Evolutionary conservation across 2,888 invertebrate genomes (phyloP), one percentile per base, ranked within the genome.

Genomic region (Dorcus hopei): DNA sequence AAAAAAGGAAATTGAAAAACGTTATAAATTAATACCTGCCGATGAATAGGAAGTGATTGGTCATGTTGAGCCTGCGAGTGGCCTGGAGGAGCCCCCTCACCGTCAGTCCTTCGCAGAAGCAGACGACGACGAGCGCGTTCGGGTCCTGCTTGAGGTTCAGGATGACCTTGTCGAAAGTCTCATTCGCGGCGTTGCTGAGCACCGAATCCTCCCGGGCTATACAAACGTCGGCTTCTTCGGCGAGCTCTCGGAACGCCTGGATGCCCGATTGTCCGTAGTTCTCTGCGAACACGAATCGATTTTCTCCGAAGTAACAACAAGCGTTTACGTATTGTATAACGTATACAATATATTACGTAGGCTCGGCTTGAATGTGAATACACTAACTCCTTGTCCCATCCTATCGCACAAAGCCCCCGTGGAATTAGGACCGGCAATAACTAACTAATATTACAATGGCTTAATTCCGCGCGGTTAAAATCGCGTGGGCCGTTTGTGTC

Each of bases 101-200:
- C 1, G 90, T 89, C 73, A 83, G 79, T 2, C 91, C 91, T 75
- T 91, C 89, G 77, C 91, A 91, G 82, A 91, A 91, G 75, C 91
- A 91, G 14, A 90, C 86, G 53, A 88, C 85, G 7, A 89, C 89
- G 41, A 80, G 74, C 58, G 86, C 82, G 64, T 82, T 78, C 57
- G 76, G 71, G 70, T 83, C 83, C 65, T 81, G 80, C 61, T 81
- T 79, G 38, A 87, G 78, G 67, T 82, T 83, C 47, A 75, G 70
- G 41, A 87, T 77, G 3, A 84, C 81, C 59, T 78, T 78, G 60
- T 85, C 83, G 71, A 83, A 87, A 42, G 79, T 80, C 57, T 80
- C 79, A 56, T 83, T 82, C 47, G 83, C 81, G 1, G 85, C 85
- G 61, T 82, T 83, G 67, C 84, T 84, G 26, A 84, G 75, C 26